Evolutionary conservation across 2,113 vertebrate species (phyloP), one percentile per base, ranked within the genome.

Genomic region (Lates calcarifer): DNA sequence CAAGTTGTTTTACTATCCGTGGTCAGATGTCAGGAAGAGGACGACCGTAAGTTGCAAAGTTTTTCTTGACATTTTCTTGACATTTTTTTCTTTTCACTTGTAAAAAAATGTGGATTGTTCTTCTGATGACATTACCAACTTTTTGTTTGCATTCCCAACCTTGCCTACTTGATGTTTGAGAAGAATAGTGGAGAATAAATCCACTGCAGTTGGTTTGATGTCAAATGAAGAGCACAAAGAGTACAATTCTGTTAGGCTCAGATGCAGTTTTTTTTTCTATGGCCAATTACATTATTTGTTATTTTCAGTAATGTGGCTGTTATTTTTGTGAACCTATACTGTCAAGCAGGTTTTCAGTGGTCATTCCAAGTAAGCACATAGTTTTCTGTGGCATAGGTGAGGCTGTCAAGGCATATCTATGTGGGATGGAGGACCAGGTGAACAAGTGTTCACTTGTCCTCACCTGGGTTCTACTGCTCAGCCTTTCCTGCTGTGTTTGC

Each of bases 21-120:
- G 89, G 96, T 96, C 93, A 94, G 94, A 93, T 96, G 96, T 94
- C 96, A 96, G 83, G 87, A 92, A 31, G 94, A 94, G 70, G 94
- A 95, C 24, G 93, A 95, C 90, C 95, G 96, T 97, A 96, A 97
- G 96, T 97, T 93, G 70, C 83, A 81, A 63, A 26, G 66, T 91
- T 85, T 81, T 85, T 81, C 51, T 60, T 74, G 0, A 55, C 10
- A n/a, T n/a, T n/a, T n/a, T n/a, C n/a, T n/a, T n/a, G n/a, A n/a
- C n/a, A n/a, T 67, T 64, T 39, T 43, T 39, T 20, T 3, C 51
- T 78, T 60, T 65, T 75, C n/a, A 24, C 22, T 77, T 79, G 35
- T 17, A 79, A 60, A 73, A 65, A 78, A 49, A 55, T 49, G 20
- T 81, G 24, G 17, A 68, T 64, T 87, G 60, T 84, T 47, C 35